Base-by-base conservation (phyloP, 2,797 vertebrate species). In the Emydoidea blandingii region DNA sequence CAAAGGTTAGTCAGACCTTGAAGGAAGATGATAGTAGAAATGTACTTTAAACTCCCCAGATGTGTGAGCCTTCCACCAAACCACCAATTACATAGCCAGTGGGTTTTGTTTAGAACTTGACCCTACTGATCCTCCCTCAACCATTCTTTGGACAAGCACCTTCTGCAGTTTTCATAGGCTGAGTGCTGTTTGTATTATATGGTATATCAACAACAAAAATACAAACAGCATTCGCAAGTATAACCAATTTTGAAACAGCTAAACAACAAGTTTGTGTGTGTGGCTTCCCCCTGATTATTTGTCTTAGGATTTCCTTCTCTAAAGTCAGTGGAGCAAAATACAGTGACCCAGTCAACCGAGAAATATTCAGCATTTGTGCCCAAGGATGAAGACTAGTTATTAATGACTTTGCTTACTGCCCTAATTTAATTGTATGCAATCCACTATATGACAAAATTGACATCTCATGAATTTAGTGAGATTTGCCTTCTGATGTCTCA, bases 1-100 rank as follows among this genome's bases (percentile, higher is more conserved):
- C 85, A 86, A 62, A 79, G n/a, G 15, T 34, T 65, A 72, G 6
- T 41, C 3, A 83, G 81, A 47, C 8, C 21, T 27, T 47, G 49
- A 93, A 92, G 78, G 25, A 93, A 87, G 53, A 6, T 79, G 21
- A 88, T 9, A 86, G 4, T 19, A 91, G 34, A 92, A 91, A 81
- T 14, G 2, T 68, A 62, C 53, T 95, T 86, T 49, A 91, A 91
- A 34, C 52, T 68, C 19, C 59, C 65, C 79, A 80, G 8, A 21
- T 25, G n/a, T 4, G 2, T 65, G 2, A 87, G 7, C 68, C 18
- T 94, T 79, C 93, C 2, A 49, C 3, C 81, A 81, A 93, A 84
- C 57, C 52, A n/a, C 54, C 57, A 87, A 14, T 7, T 79, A 62
- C 2, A 29, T 19, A 81, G 6, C 15, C 34, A 18, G 23, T 23